Conservation (phyloP, 2,888 invertebrate genomes). For the Coleophora deauratella region DNA sequence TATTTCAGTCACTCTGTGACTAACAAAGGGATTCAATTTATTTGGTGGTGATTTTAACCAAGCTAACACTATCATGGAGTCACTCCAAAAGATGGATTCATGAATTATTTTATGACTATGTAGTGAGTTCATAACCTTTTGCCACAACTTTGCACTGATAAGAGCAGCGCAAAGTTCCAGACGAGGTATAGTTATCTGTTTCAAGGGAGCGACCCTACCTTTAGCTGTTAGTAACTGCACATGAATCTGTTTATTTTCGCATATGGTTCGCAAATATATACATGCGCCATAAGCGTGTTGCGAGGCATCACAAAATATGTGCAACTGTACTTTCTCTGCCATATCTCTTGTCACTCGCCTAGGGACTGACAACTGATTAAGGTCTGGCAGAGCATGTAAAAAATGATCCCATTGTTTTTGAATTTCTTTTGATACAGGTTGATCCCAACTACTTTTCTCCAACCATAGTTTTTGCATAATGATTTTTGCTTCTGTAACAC, state of each 20-base stretch:
- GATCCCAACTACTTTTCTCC: slow-evolving; percentile 10
- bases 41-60: slow-evolving; percentile 7
- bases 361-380: slow-evolving; percentile 6
- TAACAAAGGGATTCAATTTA: slow-evolving; percentile 11
- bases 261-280: slow-evolving; percentile 14
- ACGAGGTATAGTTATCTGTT: slow-evolving; percentile 14
- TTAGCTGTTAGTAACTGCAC: slow-evolving; percentile 15
- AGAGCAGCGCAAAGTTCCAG: slow-evolving; percentile 19
- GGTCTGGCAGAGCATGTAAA: background rate
- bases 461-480: slow-evolving; percentile 13
- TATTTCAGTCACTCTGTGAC: slow-evolving; percentile 5
- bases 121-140: slow-evolving; percentile 6
- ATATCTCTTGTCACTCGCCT: slow-evolving; percentile 8
- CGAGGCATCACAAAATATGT: slow-evolving; percentile 17
- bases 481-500: slow-evolving; percentile 10
- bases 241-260: background rate
- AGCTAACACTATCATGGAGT: slow-evolving; percentile 10
- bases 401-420: background rate
- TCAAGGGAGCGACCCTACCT: slow-evolving; percentile 17
- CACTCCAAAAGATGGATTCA: slow-evolving; percentile 10
- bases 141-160: slow-evolving; percentile 12
- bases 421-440: background rate
- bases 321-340: slow-evolving; percentile 9
- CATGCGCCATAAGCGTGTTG: slow-evolving; percentile 15
- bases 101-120: slow-evolving; percentile 1